Percentiles rank a stretch among this genome's conserved stretches.
Conservation (phyloP, 37 sponge, comb jelly and placozoan species). For the Petrosia ficiformis region DNA sequence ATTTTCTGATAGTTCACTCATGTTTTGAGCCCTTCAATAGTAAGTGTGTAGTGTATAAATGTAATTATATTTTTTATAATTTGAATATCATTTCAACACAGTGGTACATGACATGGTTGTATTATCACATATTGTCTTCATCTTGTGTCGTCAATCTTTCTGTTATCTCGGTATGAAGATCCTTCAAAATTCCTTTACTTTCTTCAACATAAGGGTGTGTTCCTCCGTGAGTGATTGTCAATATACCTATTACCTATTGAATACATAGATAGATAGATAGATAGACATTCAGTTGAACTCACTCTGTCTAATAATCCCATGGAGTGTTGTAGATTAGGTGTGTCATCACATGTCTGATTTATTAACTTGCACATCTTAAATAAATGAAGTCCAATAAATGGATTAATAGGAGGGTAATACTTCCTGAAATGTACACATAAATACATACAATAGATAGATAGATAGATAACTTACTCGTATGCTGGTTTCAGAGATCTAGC, state of each 20-base stretch:
- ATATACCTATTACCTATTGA: background rate
- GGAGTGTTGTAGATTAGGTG: background rate
- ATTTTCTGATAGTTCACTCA: too few relatives aligned
- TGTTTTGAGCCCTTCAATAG: too few relatives aligned
- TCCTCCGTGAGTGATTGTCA: background rate
- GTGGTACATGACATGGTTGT: too few relatives aligned
- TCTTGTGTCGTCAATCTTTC: too few relatives aligned
- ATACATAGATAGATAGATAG: background rate
- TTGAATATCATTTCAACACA: too few relatives aligned
- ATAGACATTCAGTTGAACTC: background rate
- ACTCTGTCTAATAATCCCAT: background rate
- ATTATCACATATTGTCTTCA: too few relatives aligned
- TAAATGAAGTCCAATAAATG: background rate
- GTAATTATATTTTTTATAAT: too few relatives aligned
- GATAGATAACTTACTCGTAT: slow-evolving; percentile 38
- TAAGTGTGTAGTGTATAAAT: too few relatives aligned
- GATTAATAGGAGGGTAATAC: background rate
- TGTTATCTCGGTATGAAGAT: background rate
- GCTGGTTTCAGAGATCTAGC: slow-evolving; percentile 3
- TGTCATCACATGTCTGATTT: background rate
- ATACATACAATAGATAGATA: background rate
- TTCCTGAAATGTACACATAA: background rate
- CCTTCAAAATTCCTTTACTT: background rate
- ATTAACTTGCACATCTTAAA: slow-evolving; percentile 4
- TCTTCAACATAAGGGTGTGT: background rate